phyloP scores from a whole-genome alignment of 1,140 invertebrate genomes.

The Wasmannia auropunctata region DNA sequence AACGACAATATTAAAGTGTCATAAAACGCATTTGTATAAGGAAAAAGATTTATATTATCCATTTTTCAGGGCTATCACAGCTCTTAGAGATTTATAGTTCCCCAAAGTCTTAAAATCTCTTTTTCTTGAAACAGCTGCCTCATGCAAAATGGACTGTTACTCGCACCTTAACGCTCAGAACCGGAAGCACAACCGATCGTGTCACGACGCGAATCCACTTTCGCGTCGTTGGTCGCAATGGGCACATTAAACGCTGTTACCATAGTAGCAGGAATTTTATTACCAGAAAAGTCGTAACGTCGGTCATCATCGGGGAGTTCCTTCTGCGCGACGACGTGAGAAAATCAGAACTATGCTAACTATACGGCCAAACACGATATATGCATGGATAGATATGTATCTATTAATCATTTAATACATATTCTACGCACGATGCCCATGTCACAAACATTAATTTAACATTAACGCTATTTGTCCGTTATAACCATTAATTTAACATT shows the following conservation, averaged over 20 bases:
- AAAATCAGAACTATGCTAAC: slow-evolving; percentile 10
- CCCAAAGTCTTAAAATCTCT: background rate
- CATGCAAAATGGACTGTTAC: background rate
- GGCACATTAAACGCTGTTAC: slow-evolving; percentile 74
- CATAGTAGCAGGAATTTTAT: slow-evolving; percentile 75
- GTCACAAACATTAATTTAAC: background rate
- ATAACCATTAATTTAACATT: background rate
- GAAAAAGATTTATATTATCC: background rate
- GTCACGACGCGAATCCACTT: slow-evolving; percentile 51
- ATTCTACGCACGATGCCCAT: background rate
- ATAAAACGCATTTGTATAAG: background rate
- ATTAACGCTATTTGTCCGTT: background rate
- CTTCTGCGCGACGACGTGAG: background rate
- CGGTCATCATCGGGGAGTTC: background rate
- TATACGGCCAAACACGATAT: background rate
- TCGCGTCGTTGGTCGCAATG: slow-evolving; percentile 50
- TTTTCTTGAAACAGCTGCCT: background rate
- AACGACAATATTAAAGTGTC: background rate
- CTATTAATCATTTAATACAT: background rate
- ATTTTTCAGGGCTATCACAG: background rate
- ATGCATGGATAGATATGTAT: background rate
- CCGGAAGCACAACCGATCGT: slow-evolving; percentile 1
- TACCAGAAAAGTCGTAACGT: slow-evolving; percentile 35
- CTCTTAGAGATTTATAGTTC: background rate
- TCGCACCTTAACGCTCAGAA: background rate